phyloP scores from a whole-genome alignment of 2,113 vertebrate species.

The Verasper variegatus region DNA sequence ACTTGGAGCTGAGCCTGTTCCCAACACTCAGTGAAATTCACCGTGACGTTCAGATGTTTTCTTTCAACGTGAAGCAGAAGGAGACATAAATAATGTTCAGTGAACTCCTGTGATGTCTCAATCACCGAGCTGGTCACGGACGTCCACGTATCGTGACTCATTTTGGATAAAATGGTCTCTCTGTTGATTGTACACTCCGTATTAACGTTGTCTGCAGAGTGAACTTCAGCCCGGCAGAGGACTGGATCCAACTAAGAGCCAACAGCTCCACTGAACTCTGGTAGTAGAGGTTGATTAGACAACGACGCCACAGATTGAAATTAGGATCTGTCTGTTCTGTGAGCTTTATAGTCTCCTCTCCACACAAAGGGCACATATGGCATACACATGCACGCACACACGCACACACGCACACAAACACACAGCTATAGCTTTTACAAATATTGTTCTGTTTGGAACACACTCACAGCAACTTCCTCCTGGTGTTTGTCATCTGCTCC shows the following conservation, averaged over 20 bases:
- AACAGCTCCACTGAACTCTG: not conserved
- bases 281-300: slow-evolving; percentile 8
- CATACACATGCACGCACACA: not conserved
- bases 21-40: not conserved
- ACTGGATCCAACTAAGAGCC: not conserved
- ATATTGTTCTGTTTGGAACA: not conserved
- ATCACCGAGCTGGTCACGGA: not conserved
- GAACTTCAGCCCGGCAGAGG: too few species aligned
- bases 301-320: not conserved
- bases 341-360: slow-evolving; percentile 24
- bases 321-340: not conserved
- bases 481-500: slow-evolving; percentile 11
- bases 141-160: not conserved
- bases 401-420: slow-evolving; percentile 9
- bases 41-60: not conserved
- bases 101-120: not conserved
- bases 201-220: too few species aligned
- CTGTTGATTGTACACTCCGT: not conserved
- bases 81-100: not conserved
- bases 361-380: too few species aligned
- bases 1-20: not conserved
- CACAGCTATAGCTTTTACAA: not conserved
- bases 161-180: not conserved
- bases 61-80: not conserved
- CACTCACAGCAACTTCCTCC: not conserved